Evolutionary conservation across 2,797 vertebrate species (phyloP), one percentile per base, ranked within the genome.

Genomic region (Phyllotis vaccarum): DNA sequence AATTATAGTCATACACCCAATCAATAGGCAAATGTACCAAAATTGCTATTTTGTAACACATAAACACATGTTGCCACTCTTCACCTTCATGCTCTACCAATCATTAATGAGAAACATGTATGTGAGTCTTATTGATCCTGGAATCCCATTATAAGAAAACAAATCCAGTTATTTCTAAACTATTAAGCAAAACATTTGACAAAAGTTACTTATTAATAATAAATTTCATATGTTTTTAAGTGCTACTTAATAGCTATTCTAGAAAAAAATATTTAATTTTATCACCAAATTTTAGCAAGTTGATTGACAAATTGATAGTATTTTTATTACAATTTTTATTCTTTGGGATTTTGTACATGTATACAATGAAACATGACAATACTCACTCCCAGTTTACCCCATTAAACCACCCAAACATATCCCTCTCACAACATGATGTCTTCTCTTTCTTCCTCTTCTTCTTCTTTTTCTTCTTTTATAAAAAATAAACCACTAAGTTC

Each of bases 141-240:
- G 6, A 94, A 79, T 10, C 54, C 29, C 5, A 49, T 66, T 75
- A 74, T 8, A 88, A 66, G 70, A 85, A 90, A 56, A 82, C 6
- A 66, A 16, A 75, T 74, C 2, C 27, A 37, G 40, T 31, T 88
- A 94, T 76, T 91, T 75, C 43, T 83, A 82, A 81, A 70, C 46
- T 88, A 37, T 58, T 74, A 92, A 88, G 86, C 13, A 91, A 91
- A 37, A 46, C 27, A 80, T 81, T 75, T 24, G 64, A 91, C 29
- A 83, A 85, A 40, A 49, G 9, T 88, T 68, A 70, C 22, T 90
- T 34, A 81, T 37, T 66, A 68, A 86, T 86, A 58, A 68, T 76
- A 92, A 92, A 49, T 49, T n/a, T 75, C 24, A 37, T 87, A 40
- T 68, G n/a, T 37, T 68, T 43, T 52, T 49, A 83, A 82, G 54